A percentile compares a stretch with the other conserved stretches of the same genome.
These are phyloP conservation scores for Pangasianodon gigas DNA, from an alignment of 2,113 vertebrate genomes.

Conservation along the genomic window DNA sequence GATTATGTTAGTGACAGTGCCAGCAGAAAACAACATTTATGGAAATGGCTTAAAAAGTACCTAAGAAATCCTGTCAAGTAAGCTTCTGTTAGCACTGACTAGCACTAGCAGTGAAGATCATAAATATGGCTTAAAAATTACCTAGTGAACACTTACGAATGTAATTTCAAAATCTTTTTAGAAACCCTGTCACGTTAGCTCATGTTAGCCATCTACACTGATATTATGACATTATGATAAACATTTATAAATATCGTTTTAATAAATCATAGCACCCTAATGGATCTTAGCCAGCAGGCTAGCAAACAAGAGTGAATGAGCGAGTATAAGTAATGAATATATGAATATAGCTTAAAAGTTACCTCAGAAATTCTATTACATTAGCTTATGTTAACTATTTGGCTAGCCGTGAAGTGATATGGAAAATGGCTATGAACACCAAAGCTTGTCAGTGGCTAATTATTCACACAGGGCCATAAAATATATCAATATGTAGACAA, in stretches of 20 bases:
- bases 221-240: background rate
- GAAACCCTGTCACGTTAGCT: background rate
- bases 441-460: background rate
- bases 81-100: background rate
- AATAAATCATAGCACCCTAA: background rate
- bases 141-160: background rate
- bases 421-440: background rate
- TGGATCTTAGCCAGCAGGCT: background rate
- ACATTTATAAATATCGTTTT: background rate
- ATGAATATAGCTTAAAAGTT: background rate
- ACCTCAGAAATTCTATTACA: background rate
- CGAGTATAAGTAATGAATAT: background rate
- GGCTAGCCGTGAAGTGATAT: background rate
- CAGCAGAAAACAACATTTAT: background rate
- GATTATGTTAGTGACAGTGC: background rate
- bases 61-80: background rate
- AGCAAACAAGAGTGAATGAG: background rate
- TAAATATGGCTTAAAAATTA: background rate
- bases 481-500: background rate
- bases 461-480: background rate
- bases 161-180: background rate
- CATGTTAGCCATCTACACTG: background rate
- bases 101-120: background rate
- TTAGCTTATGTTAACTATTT: background rate
- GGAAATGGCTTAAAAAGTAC: background rate